These are phyloP conservation scores for Elaphurus davidianus DNA, from an alignment of 2,113 vertebrate species.

Conservation along the genomic window DNA sequence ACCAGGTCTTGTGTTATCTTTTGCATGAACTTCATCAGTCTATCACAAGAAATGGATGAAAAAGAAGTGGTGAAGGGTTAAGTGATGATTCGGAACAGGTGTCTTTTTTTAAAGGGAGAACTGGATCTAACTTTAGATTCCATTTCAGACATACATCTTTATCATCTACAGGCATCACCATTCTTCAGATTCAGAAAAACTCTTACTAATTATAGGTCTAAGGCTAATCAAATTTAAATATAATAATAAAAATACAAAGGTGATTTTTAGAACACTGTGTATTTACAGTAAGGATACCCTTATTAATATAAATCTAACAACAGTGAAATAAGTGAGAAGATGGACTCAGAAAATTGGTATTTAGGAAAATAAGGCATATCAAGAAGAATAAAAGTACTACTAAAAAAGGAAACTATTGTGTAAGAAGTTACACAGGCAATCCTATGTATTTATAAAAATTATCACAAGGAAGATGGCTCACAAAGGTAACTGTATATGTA, in stretches of 20 bases:
- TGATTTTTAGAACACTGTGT: neutral
- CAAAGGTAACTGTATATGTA: neutral
- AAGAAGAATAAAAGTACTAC: neutral
- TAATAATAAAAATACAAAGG: slow-evolving; percentile 21
- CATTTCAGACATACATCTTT: neutral
- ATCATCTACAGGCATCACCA: neutral
- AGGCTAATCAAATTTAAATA: neutral
- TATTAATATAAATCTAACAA: neutral
- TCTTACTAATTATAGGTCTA: neutral
- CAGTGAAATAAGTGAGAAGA: neutral
- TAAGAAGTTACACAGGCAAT: neutral
- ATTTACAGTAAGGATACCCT: neutral
- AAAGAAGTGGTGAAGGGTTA: neutral
- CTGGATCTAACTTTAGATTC: neutral
- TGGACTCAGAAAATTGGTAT: neutral
- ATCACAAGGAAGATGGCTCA: neutral
- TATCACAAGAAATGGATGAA: slow-evolving; percentile 62
- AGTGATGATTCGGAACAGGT: neutral
- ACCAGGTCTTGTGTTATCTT: slow-evolving; percentile 94
- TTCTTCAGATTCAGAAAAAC: slow-evolving; percentile 1
- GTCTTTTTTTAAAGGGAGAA: neutral
- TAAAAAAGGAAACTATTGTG: neutral
- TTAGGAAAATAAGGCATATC: neutral
- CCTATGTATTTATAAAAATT: neutral
- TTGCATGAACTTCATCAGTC: slow-evolving; percentile 97